Percentiles rank a stretch among this genome's conserved stretches.
Conservation (phyloP, 2,113 vertebrate species). For the Serilophus lunatus region DNA sequence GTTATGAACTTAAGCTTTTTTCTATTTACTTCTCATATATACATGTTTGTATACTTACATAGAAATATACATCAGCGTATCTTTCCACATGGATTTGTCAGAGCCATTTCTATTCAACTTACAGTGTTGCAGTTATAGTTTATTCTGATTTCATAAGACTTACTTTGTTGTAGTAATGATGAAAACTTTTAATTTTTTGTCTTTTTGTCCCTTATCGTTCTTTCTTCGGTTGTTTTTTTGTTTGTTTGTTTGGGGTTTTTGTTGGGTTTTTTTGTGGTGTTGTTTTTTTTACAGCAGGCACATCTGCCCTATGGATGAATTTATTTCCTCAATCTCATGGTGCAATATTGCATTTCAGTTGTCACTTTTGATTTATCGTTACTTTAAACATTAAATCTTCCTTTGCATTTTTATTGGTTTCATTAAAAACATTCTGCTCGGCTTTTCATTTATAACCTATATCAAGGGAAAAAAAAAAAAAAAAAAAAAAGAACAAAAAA, state of each 20-base stretch:
- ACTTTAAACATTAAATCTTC: conserved; percentile 81
- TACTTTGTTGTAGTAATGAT: conserved; percentile 9
- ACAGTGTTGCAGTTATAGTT: background rate
- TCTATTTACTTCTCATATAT: no score
- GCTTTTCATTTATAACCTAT: conserved; percentile 71
- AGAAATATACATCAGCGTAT: background rate
- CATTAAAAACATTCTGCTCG: conserved; percentile 77
- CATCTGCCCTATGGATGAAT: conserved; percentile 74
- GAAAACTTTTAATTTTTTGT: conserved; percentile 13
- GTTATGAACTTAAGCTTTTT: background rate
- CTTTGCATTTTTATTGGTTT: conserved; percentile 83
- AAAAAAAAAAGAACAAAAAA: background rate
- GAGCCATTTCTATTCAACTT: background rate
- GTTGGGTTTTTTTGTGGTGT: background rate
- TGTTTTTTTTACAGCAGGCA: conserved; percentile 43
- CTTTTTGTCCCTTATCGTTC: background rate
- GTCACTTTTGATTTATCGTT: conserved; percentile 81
- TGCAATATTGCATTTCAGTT: conserved; percentile 79
- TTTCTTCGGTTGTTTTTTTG: background rate
- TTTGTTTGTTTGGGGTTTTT: background rate
- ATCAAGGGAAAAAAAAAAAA: conserved; percentile 29
- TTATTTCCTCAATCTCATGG: conserved; percentile 79
- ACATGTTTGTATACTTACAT: background rate
- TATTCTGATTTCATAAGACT: background rate
- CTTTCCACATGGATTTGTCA: background rate